Evolutionary conservation across 2,113 vertebrate species (phyloP).

Genomic region (Neomonachus schauinslandi): DNA sequence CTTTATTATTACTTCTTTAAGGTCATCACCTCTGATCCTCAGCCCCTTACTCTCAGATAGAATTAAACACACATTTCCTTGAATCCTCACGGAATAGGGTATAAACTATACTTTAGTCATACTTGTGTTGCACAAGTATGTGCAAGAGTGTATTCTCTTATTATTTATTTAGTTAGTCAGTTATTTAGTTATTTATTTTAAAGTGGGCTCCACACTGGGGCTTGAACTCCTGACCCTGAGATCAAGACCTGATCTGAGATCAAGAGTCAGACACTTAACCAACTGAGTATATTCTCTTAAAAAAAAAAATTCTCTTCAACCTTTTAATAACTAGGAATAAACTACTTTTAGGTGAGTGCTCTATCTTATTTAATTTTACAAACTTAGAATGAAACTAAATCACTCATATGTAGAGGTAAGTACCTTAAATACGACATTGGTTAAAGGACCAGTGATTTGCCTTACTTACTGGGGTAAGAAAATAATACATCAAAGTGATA

Average conservation of each 20-base stretch:
- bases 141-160: not conserved
- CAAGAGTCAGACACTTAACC: not conserved
- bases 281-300: not conserved
- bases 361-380: not conserved
- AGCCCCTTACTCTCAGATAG: not conserved
- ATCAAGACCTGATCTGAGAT: not conserved
- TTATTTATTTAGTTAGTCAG: not conserved
- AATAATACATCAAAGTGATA: not conserved
- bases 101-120: not conserved
- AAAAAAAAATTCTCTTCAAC: not conserved
- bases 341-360: not conserved
- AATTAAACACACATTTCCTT: not conserved
- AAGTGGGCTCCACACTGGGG: not conserved
- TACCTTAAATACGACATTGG: not conserved
- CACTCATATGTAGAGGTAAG: not conserved
- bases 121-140: not conserved
- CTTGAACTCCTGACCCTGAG: not conserved
- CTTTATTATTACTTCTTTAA: not conserved
- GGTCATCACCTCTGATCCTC: not conserved
- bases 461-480: not conserved
- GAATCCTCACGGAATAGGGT: not conserved
- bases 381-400: not conserved
- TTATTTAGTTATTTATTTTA: not conserved
- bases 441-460: not conserved
- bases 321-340: not conserved